phyloP scores from a whole-genome alignment of 2,797 vertebrate genomes.

The Heteromormyrus szaboi region DNA sequence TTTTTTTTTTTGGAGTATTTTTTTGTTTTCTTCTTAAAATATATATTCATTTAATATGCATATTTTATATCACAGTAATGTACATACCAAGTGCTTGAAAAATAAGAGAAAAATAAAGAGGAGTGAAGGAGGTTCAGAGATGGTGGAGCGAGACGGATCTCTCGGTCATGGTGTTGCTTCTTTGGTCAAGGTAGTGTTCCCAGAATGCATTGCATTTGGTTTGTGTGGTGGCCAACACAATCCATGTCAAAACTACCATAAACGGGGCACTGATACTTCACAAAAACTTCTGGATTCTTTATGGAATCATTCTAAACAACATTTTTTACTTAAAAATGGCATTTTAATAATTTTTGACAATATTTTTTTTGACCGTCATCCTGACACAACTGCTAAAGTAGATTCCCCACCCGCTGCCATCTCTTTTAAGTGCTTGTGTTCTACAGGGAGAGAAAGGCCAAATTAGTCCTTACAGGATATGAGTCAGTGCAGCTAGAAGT shows the following conservation, averaged over 20 bases:
- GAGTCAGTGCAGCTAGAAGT: constrained; percentile 54
- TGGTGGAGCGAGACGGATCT: constrained; percentile 61
- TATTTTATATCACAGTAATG: constrained; percentile 67
- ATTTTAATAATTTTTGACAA: not conserved
- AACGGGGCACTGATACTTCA: constrained; percentile 33
- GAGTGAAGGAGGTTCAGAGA: constrained; percentile 45
- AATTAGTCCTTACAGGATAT: constrained; percentile 59
- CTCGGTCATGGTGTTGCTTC: constrained; percentile 51
- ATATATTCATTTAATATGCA: constrained; percentile 67
- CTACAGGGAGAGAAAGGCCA: constrained; percentile 54
- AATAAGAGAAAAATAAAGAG: constrained; percentile 46
- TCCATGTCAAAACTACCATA: constrained; percentile 49
- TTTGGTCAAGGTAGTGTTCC: constrained; percentile 67
- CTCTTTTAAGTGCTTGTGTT: constrained; percentile 60
- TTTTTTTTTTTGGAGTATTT: constrained; percentile 46
- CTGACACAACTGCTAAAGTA: constrained; percentile 32
- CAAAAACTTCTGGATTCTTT: constrained; percentile 10
- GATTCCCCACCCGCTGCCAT: constrained; percentile 49
- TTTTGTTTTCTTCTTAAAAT: constrained; percentile 60
- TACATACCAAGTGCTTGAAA: constrained; percentile 69
- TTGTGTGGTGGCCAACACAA: constrained; percentile 26
- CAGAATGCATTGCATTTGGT: constrained; percentile 55
- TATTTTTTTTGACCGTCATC: constrained; percentile 24
- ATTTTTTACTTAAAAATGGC: not conserved
- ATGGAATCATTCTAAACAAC: not conserved